Base-by-base conservation (phyloP, 92 coral and sea anemone species). In the Isaurus tuberculatus region DNA sequence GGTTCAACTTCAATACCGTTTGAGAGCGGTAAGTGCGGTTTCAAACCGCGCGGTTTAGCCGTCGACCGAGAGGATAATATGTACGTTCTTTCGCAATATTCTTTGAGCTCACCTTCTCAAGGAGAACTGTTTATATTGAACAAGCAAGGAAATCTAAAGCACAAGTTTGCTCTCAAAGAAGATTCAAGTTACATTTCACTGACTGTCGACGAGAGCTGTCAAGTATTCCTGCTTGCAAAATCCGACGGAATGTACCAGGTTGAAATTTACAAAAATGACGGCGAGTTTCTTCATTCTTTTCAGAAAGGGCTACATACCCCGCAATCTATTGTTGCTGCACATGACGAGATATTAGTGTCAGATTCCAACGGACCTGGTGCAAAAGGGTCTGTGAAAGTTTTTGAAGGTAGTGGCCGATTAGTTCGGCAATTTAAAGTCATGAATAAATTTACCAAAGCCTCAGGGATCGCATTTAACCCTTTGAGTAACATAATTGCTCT, bases 131-230 rank as follows among this genome's bases (percentile, higher is more conserved):
- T 70, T 19, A 64, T 80, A 61, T 80, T 86, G 25, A 70, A 46
- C 90, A 78, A 72, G 43, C 81, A 86, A 26, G 85, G 85, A 71
- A 43, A 31, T 25, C 67, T 80, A 23, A 66, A 80, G 63, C 73
- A 60, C 48, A 20, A 55, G 8, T 32, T 86, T 80, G 34, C 69
- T 10, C 70, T 75, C 66, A 60, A 61, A 69, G 63, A 78, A 43
- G 90, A 74, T 0, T 77, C 70, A 40, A 34, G 43, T 30, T 77
- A 77, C 70, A 9, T 77, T 69, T 77, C 82, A 10, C 37, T 77
- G 53, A 58, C 82, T 11, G 82, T 77, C 4, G 69, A 77, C 28
- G 69, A 77, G 7, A 77, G 58, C 29, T 77, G 51, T 10, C 70
- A 23, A 27, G 44, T 77, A 20, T 77, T 57, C 16, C 27, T 58